Evolutionary conservation across 2,113 vertebrate genomes (phyloP).

Genomic region (Rhea pennata): DNA sequence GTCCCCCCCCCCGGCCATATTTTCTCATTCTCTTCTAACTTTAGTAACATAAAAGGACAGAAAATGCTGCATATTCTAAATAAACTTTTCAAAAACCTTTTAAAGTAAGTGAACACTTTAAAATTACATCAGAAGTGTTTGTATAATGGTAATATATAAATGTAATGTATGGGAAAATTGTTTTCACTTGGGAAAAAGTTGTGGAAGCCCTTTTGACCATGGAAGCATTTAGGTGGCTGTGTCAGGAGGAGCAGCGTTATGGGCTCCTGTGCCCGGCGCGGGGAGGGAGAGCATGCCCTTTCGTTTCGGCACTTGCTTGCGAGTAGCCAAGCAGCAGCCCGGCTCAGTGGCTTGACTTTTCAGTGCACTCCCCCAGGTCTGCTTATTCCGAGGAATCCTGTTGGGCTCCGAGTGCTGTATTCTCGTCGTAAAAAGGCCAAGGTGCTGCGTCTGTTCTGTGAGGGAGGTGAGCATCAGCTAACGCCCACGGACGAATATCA

Average conservation of each 20-base stretch:
- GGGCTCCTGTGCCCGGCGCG: too few relatives aligned
- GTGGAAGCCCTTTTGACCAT: background rate
- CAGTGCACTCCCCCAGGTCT: background rate
- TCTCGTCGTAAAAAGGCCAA: background rate
- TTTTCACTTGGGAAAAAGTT: background rate
- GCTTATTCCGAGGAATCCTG: background rate
- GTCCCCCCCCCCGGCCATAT: background rate
- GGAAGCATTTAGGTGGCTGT: background rate
- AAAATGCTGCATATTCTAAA: background rate
- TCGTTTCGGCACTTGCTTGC: background rate
- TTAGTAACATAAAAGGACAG: background rate
- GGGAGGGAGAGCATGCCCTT: background rate
- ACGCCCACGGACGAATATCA: too few relatives aligned
- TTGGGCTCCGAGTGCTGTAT: background rate
- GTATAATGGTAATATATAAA: too few relatives aligned
- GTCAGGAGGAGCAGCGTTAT: fast-evolving
- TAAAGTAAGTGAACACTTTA: background rate
- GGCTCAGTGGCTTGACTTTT: background rate
- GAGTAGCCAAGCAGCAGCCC: background rate
- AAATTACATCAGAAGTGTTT: background rate
- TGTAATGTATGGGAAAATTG: background rate
- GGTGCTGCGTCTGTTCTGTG: background rate
- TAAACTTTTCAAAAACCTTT: background rate
- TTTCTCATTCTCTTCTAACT: background rate
- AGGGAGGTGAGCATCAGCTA: background rate